Evolutionary conservation across 2,888 invertebrate genomes (phyloP), one percentile per base, ranked within the genome.

Genomic region (Entomobrya proxima): DNA sequence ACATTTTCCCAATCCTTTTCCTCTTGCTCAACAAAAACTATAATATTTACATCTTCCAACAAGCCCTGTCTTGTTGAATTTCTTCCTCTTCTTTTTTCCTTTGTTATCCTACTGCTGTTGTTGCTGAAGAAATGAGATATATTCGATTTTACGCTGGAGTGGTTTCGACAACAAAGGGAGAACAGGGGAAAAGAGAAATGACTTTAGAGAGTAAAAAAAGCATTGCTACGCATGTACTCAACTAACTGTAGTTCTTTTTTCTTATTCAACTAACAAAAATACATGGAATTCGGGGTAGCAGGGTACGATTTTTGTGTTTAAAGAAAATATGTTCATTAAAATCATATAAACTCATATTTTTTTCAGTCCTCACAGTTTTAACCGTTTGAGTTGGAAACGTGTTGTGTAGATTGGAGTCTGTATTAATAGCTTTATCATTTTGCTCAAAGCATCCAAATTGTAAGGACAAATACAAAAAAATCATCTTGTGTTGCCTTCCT

Each of bases 121-220:
- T 55, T 40, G 58, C 40, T 27, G 44, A 40, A 75, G 50, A 85
- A 85, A 80, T 76, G 80, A 80, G 76, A 85, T 85, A 76, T 85
- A 80, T 85, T 85, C 80, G 85, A 85, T 85, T 85, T 85, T 85
- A 76, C 80, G 76, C 55, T 67, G 55, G 85, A 85, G 67, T 85
- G 85, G 80, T 85, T 85, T 85, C 64, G 24, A 50, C 82, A 47
- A 37, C 52, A 83, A 7, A 61, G 24, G 64, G 11, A 69, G 47
- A 47, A 72, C 21, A 67, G 40, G 37, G 37, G 67, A 27, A 69
- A 44, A 69, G 69, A 69, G 69, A 69, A 69, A 47, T 69, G 69
- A 44, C 69, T 69, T 40, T 7, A 40, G 37, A 11, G 21, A 13
- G 58, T 40, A 7, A 7, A 15, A 15, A 15, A 40, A 15, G 15